phyloP scores from a whole-genome alignment of 2,888 invertebrate species.

The Graphium colonna region DNA sequence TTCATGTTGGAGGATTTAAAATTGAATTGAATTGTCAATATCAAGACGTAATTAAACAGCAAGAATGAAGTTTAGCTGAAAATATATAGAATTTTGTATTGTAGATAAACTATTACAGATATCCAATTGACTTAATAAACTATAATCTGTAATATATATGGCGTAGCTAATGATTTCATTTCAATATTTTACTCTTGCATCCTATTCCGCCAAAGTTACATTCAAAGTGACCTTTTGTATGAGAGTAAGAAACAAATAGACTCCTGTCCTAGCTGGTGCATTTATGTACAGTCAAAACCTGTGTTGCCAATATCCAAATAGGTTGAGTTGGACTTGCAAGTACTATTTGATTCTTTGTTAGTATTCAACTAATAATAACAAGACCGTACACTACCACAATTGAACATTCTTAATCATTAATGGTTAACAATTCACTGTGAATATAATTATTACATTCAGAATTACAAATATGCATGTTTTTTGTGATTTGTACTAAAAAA shows the following conservation, averaged over 20 bases:
- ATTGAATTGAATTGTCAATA: no score
- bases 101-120: no score
- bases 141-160: no score
- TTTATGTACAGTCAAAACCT: conserved; percentile 57
- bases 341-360: conserved; percentile 43
- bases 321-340: conserved; percentile 42
- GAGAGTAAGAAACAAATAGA: conserved; percentile 17
- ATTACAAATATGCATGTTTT: not conserved
- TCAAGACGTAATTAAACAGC: no score
- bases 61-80: no score
- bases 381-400: conserved; percentile 13
- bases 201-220: conserved; percentile 14
- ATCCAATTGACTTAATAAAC: no score
- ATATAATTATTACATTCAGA: not conserved
- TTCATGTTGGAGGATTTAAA: no score
- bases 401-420: no score
- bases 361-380: conserved; percentile 42
- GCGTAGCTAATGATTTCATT: no score
- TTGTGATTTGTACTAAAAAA: not conserved
- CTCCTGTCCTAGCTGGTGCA: conserved; percentile 26
- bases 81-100: no score
- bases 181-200: not conserved
- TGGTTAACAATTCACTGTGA: not conserved
- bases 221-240: conserved; percentile 8
- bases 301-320: conserved; percentile 45